These are phyloP conservation scores for Pachycephala philippinensis DNA, from an alignment of 2,113 vertebrate species.

Conservation along the genomic window DNA sequence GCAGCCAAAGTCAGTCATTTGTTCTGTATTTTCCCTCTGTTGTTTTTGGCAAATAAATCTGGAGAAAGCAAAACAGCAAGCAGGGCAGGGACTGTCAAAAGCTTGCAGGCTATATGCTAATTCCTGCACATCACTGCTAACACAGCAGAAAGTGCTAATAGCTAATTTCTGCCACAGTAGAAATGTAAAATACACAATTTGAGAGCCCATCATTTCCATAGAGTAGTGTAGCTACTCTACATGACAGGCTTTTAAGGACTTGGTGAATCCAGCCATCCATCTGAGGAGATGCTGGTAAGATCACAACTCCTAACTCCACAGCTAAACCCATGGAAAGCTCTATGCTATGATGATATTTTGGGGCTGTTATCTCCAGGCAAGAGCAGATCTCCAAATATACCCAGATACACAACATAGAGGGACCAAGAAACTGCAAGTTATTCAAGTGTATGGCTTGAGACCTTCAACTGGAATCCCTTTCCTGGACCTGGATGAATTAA, in stretches of 20 bases:
- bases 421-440: not conserved
- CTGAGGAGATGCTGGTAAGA: not conserved
- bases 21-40: not conserved
- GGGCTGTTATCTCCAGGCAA: not conserved
- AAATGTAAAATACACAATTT: not conserved
- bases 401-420: not conserved
- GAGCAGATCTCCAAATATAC: not conserved
- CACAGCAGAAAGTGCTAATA: not conserved
- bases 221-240: not conserved
- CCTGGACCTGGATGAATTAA: not conserved
- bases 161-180: not conserved
- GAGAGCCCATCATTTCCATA: not conserved
- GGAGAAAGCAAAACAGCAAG: not conserved
- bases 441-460: not conserved
- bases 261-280: not conserved
- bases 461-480: not conserved
- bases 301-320: not conserved
- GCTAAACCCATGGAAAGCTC: not conserved
- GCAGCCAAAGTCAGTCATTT: not conserved
- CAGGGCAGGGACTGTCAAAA: not conserved
- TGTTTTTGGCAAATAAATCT: accelerated
- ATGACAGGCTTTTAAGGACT: not conserved
- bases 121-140: accelerated
- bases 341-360: not conserved
- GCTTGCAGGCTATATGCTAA: not conserved